A percentile compares a stretch with the other conserved stretches of the same genome.
These are phyloP conservation scores for Thomomys bottae DNA, from an alignment of 2,113 vertebrate genomes.

Conservation along the genomic window DNA sequence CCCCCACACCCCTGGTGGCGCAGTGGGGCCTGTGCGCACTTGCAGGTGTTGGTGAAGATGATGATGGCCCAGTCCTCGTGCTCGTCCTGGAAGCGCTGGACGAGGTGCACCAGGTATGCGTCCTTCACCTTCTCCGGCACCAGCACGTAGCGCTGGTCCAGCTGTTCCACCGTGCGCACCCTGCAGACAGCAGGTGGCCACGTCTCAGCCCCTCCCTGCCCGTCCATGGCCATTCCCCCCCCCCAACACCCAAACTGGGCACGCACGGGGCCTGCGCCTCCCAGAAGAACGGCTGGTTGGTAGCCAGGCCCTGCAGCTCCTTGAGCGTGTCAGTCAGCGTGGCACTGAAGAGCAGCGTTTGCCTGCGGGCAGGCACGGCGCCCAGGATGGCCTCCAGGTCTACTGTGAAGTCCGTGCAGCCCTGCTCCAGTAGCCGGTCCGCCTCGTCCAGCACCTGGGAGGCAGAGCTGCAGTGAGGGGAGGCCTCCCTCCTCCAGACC, in stretches of 20 bases:
- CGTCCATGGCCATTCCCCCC: accelerated
- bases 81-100: slow-evolving; percentile 94
- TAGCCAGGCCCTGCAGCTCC: slow-evolving; percentile 90
- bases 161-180: slow-evolving; percentile 91
- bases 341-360: slow-evolving; percentile 96
- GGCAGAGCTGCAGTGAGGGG: accelerated
- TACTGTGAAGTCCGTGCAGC: slow-evolving; percentile 92
- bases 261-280: slow-evolving; percentile 93
- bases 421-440: slow-evolving; percentile 94
- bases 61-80: slow-evolving; percentile 96
- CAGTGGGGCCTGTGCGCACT: slow-evolving; percentile 85
- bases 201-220: not conserved
- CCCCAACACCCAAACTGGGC: not conserved
- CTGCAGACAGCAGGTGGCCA: slow-evolving; percentile 73
- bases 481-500: accelerated
- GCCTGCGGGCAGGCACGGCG: slow-evolving; percentile 85
- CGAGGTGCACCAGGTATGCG: slow-evolving; percentile 93
- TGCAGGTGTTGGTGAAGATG: slow-evolving; percentile 98
- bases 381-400: slow-evolving; percentile 94
- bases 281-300: slow-evolving; percentile 96
- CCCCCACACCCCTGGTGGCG: no score
- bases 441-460: slow-evolving; percentile 95
- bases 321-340: slow-evolving; percentile 93
- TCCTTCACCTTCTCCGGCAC: slow-evolving; percentile 96
- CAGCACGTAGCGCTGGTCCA: slow-evolving; percentile 94